Evolutionary conservation across 2,113 vertebrate genomes (phyloP).

Genomic region (Apteryx mantelli): DNA sequence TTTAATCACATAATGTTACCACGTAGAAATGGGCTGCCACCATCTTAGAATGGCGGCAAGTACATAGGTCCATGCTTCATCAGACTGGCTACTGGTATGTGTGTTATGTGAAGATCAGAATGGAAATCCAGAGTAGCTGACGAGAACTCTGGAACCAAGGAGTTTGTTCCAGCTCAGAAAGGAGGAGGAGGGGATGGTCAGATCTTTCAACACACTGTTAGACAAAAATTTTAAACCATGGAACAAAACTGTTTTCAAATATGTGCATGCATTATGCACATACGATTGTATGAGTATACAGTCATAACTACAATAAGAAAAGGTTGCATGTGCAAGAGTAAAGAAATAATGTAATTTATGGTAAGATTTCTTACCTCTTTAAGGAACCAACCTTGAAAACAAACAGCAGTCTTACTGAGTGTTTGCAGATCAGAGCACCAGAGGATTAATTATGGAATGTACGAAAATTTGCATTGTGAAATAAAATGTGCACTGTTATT

Average conservation of each 20-base stretch:
- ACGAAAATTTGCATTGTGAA: not conserved
- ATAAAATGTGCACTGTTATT: not conserved
- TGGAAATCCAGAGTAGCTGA: not conserved
- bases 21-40: not conserved
- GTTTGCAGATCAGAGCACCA: not conserved
- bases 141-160: not conserved
- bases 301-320: not conserved
- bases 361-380: not conserved
- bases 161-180: not conserved
- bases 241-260: not conserved
- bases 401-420: not conserved
- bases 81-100: not conserved
- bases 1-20: not conserved
- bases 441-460: not conserved
- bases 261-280: not conserved
- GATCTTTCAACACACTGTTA: not conserved
- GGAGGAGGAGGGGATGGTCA: not conserved
- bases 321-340: not conserved
- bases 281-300: not conserved
- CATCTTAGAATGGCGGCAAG: not conserved
- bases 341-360: not conserved
- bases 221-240: not conserved
- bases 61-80: not conserved
- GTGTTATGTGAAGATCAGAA: not conserved
- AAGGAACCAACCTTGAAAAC: not conserved